These are phyloP conservation scores for Calephelis nemesis DNA, from an alignment of 1,140 invertebrate genomes.

Conservation along the genomic window DNA sequence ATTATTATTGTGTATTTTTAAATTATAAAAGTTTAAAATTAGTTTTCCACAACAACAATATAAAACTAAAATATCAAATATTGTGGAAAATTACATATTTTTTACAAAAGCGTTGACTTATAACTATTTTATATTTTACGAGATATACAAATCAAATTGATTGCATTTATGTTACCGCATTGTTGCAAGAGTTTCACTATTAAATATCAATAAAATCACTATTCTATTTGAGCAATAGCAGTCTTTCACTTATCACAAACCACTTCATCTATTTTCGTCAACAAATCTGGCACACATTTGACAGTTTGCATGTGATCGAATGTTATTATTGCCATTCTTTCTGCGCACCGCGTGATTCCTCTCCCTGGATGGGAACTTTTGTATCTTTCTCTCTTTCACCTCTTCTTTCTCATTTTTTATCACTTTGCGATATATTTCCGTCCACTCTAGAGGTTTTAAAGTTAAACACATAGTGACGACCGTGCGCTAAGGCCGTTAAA, in stretches of 20 bases:
- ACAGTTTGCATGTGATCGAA: constrained; percentile 61
- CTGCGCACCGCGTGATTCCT: constrained; percentile 83
- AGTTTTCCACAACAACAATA: no score
- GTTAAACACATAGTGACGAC: constrained; percentile 64
- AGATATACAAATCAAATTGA: no score
- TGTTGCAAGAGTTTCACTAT: neutral
- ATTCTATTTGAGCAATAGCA: constrained; percentile 26
- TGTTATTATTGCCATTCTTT: constrained; percentile 65
- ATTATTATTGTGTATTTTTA: no score
- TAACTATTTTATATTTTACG: no score
- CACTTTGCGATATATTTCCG: constrained; percentile 54
- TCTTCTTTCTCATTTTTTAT: constrained; percentile 49
- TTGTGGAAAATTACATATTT: no score
- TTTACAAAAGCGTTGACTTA: no score
- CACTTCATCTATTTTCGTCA: constrained; percentile 27
- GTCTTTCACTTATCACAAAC: constrained; percentile 23
- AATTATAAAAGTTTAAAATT: no score
- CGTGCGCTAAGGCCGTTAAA: constrained; percentile 31
- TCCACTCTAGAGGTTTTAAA: constrained; percentile 65
- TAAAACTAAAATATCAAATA: no score
- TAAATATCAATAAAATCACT: constrained; percentile 2
- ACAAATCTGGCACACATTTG: constrained; percentile 57
- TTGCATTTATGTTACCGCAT: neutral
- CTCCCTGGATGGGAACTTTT: constrained; percentile 84
- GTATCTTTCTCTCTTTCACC: constrained; percentile 79